phyloP scores from a whole-genome alignment of 1,140 invertebrate species.

The Caenorhabditis brenneri region DNA sequence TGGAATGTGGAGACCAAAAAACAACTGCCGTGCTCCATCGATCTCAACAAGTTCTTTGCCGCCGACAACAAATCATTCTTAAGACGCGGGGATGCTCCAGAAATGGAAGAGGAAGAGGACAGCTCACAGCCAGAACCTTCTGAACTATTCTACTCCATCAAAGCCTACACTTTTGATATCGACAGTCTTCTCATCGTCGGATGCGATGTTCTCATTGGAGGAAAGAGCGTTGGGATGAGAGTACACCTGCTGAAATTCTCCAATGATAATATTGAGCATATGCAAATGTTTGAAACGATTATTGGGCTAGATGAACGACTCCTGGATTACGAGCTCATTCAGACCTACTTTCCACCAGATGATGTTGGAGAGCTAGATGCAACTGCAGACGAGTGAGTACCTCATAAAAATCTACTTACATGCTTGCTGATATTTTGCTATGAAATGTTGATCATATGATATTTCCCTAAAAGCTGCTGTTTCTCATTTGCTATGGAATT shows the following conservation, averaged over 20 bases:
- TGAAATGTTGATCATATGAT: no score
- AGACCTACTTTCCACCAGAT: slow-evolving; percentile 4
- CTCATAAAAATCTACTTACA: no score
- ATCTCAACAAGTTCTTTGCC: neutral
- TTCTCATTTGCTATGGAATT: no score
- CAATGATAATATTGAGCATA: neutral
- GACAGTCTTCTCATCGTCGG: slow-evolving; percentile 4
- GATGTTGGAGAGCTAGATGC: neutral
- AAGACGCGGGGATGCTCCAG: neutral
- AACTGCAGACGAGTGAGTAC: neutral
- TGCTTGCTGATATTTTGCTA: no score
- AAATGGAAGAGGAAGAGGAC: neutral
- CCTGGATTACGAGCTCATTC: neutral
- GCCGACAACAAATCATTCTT: neutral
- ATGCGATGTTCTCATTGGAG: neutral
- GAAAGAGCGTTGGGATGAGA: neutral
- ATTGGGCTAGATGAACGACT: neutral
- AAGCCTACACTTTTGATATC: neutral
- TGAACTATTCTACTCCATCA: neutral
- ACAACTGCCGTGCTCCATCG: neutral
- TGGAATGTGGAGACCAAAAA: slow-evolving; percentile 10
- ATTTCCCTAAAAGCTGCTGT: no score
- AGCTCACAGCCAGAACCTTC: neutral
- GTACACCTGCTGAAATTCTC: neutral
- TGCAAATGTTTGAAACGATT: neutral